These are phyloP conservation scores for Pterobdella sp. DNA, from an alignment of 2,888 invertebrate genomes.

Conservation along the genomic window DNA sequence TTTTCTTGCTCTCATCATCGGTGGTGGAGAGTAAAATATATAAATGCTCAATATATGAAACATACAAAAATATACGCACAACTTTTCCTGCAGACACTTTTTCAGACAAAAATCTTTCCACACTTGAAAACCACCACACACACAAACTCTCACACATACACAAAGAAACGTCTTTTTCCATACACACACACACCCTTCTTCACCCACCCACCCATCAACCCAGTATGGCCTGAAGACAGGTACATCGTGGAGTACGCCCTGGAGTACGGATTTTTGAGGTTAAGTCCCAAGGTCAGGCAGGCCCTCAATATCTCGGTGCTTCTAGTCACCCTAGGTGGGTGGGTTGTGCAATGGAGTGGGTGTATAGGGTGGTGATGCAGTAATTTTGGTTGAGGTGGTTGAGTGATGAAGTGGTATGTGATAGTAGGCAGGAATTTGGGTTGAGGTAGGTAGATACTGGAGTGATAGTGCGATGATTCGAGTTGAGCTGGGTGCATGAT, in stretches of 20 bases:
- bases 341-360: not conserved
- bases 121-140: no score
- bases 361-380: not conserved
- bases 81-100: no score
- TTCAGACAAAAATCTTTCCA: no score
- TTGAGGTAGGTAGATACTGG: constrained; percentile 48
- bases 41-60: no score
- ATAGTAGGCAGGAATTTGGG: not conserved
- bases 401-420: not conserved
- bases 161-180: not conserved
- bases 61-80: no score
- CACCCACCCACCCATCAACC: constrained; percentile 34
- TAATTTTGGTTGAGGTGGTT: not conserved
- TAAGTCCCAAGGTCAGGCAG: constrained; percentile 76
- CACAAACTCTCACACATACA: no score
- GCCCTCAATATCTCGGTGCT: constrained; percentile 79
- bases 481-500: not conserved
- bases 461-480: not conserved
- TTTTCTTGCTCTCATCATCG: no score
- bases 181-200: not conserved
- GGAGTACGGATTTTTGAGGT: constrained; percentile 87
- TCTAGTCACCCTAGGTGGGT: constrained; percentile 53
- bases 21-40: no score
- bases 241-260: constrained; percentile 95
- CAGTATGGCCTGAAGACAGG: constrained; percentile 70